Conservation (phyloP, 2,797 vertebrate genomes). For the Hipposideros larvatus region DNA sequence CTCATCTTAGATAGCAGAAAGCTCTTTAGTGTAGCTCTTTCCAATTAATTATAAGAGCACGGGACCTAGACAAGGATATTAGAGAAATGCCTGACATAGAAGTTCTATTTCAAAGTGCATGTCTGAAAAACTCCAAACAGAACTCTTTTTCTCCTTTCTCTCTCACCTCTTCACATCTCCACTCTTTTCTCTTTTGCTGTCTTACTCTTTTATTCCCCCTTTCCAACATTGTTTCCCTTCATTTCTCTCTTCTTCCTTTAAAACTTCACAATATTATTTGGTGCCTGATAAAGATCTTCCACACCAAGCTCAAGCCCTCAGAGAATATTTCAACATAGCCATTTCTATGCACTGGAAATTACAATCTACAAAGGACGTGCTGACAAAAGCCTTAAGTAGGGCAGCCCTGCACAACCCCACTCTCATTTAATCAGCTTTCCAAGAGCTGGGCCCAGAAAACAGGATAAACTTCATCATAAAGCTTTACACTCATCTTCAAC, state of each 20-base stretch:
- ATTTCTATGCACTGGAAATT: constrained; percentile 72
- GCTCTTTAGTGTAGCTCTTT: neutral
- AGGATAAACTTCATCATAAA: constrained; percentile 65
- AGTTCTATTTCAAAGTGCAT: constrained; percentile 8
- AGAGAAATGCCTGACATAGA: neutral
- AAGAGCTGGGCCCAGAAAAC: constrained; percentile 59
- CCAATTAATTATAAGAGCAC: constrained; percentile 3
- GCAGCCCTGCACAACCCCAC: constrained; percentile 1
- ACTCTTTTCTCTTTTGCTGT: neutral
- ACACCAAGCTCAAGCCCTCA: constrained; percentile 65
- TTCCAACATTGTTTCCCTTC: constrained; percentile 13
- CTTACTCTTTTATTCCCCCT: constrained; percentile 22
- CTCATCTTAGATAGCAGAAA: neutral
- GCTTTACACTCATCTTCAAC: constrained; percentile 62
- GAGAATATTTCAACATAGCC: constrained; percentile 73
- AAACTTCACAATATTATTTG: constrained; percentile 74
- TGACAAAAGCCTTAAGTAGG: constrained; percentile 73
- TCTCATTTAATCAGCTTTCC: constrained; percentile 74
- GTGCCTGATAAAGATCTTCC: constrained; percentile 76
- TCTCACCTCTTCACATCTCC: neutral
- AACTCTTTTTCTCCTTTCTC: neutral
- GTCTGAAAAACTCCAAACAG: neutral
- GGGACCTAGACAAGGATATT: neutral
- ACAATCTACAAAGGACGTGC: constrained; percentile 70
- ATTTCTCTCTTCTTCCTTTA: constrained; percentile 41